Percentiles rank a stretch among this genome's conserved stretches.
phyloP scores from a whole-genome alignment of 2,797 vertebrate genomes.

The Melanotaenia maccullochi region DNA sequence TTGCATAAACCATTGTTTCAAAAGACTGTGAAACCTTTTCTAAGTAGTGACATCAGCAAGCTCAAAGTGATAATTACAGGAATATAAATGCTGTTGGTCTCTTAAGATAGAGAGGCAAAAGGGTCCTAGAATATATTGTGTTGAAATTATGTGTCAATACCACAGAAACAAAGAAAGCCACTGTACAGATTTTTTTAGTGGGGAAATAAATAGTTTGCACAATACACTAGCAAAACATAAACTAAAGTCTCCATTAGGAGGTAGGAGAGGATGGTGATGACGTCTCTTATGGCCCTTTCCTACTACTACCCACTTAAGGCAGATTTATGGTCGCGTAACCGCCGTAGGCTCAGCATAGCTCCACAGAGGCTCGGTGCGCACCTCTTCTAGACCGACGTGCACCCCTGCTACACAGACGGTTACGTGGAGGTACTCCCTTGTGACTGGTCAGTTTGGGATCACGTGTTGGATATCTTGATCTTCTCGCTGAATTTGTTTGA shows the following conservation, averaged over 20 bases:
- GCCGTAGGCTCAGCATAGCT: too few species aligned
- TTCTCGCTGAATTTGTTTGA: too few species aligned
- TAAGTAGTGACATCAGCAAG: neutral
- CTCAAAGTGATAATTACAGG: neutral
- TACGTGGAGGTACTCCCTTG: too few species aligned
- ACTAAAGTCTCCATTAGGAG: neutral
- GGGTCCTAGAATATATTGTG: neutral
- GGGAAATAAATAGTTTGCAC: neutral
- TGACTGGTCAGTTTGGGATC: too few species aligned
- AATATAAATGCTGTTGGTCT: conserved; percentile 2
- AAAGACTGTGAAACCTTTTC: neutral
- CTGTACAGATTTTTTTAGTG: neutral
- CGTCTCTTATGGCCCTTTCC: neutral
- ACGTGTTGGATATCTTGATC: too few species aligned
- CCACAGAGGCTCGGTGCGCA: too few species aligned
- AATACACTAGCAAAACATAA: neutral
- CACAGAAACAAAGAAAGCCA: neutral
- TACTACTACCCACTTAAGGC: too few species aligned
- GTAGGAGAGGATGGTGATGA: neutral
- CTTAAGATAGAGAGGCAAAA: neutral
- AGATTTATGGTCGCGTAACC: too few species aligned
- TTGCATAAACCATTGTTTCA: conserved; percentile 11
- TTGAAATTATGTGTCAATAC: neutral
- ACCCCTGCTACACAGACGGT: too few species aligned
- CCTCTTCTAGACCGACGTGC: too few species aligned